Evolutionary conservation across 1,140 invertebrate species (phyloP), one percentile per base, ranked within the genome.

Genomic region (Aporrectodea caliginosa): DNA sequence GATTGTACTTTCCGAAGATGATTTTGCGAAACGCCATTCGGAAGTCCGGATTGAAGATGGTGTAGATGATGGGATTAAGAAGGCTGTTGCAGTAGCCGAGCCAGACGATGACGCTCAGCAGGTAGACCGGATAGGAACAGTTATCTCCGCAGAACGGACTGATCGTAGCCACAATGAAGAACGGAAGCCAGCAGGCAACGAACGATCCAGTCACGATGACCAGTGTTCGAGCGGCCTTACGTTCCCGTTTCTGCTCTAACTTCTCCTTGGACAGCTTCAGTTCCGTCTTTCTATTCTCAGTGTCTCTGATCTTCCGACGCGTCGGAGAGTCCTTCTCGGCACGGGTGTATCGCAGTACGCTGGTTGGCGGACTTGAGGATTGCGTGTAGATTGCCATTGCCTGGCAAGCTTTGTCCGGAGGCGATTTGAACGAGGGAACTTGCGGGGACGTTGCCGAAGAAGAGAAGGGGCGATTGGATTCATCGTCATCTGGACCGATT

Each of bases 1-100:
- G n/a, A n/a, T n/a, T n/a, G n/a, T n/a, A 78, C 34, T 78, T 81
- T 16, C 71, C 69, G 68, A 72, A 70, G 27, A 79, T 72, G n/a
- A 81, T 30, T 22, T 69, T 43, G 30, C 85, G 85, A 83, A 90
- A 90, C 33, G 90, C 90, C 70, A 86, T 85, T 74, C 91, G 86
- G 82, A 90, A 90, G 82, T 89, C 89, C 84, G 91, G 91, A 87
- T 92, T 92, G 89, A 92, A 92, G 89, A 92, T 91, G 1, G 92
- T 92, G 83, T 90, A 90, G 73, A 90, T 90, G 69, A 90, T 85
- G 1, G 89, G 89, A 82, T 90, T 90, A 58, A 90, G 85, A 1
- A 88, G 87, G 35, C 88, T 89, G 80, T 90, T 90, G n/a, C 89
- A 85, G 82, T 90, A 90, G 29, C 90, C 89, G 22, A 90, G 84